These are phyloP conservation scores for Minunthozetes semirufus DNA, from an alignment of 2,888 invertebrate genomes.

Conservation along the genomic window DNA sequence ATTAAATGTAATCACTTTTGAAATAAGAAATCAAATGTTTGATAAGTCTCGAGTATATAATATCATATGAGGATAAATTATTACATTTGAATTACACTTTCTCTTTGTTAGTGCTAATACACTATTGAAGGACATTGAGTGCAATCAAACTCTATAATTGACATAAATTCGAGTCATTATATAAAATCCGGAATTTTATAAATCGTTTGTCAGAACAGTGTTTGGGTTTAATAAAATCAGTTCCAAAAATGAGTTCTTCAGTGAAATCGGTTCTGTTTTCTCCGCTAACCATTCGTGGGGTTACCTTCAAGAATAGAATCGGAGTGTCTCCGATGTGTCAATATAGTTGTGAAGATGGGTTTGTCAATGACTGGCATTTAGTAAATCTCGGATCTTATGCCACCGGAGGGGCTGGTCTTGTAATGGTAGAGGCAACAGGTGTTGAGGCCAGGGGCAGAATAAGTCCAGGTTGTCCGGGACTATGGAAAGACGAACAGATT, in stretches of 20 bases:
- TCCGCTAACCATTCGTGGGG: constrained; percentile 15
- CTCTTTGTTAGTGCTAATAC: no score
- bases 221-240: no score
- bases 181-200: no score
- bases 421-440: constrained; percentile 29
- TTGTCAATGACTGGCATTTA: constrained; percentile 32
- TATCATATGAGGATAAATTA: no score
- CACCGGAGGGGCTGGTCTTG: constrained; percentile 22
- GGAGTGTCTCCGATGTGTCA: constrained; percentile 26
- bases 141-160: no score
- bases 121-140: no score
- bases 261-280: not conserved
- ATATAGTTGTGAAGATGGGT: constrained; percentile 20
- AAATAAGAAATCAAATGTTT: no score
- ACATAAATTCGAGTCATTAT: no score
- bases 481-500: constrained; percentile 31
- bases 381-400: constrained; percentile 15
- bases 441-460: constrained; percentile 27
- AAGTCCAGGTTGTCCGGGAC: constrained; percentile 1
- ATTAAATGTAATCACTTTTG: no score
- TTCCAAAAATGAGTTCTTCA: not conserved
- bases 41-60: no score
- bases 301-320: constrained; percentile 29
- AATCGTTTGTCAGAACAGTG: no score
- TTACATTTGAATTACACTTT: no score